Evolutionary conservation across 2,888 invertebrate species (phyloP), one percentile per base, ranked within the genome.

Genomic region (Silvanus unidentatus): DNA sequence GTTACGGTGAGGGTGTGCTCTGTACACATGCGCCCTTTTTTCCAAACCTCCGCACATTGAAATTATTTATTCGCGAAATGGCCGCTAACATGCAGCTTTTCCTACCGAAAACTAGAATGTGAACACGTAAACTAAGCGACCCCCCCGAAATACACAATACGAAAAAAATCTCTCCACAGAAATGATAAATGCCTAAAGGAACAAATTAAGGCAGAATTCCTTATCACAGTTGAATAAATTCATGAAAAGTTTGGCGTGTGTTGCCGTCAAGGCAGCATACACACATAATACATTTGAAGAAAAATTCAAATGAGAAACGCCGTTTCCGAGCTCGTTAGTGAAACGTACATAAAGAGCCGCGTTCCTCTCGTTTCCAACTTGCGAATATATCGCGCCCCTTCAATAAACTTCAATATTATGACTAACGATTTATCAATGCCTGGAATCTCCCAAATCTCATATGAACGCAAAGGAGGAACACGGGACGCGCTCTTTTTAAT

Each of bases 381-480:
- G n/a, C n/a, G n/a, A 8, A n/a, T 15, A 11, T 37, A 12, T 3
- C 14, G 16, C 40, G 48, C 51, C 55, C 51, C 55, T 50, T 45
- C 48, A 42, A 47, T 46, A 55, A 53, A 52, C 53, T 53, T 48
- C 49, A 53, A 55, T 55, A 55, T 53, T 48, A 43, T 49, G 47
- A 53, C 49, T 51, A 44, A 46, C 48, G 55, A 53, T 50, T 55
- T 53, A 50, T 52, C 55, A 53, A 52, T 50, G 43, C 45, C 42
- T 37, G 37, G 15, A 37, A 37, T 37, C 37, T 37, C 32, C 38
- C 39, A 40, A 43, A 41, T 43, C 44, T 42, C 44, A 43, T 48
- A 47, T 52, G 52, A 32, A 35, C 28, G 8, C 12, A 5, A 11
- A 32, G n/a, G 32, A n/a, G 32, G 32, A n/a, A 11, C 34, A 14